Evolutionary conservation across 2,888 invertebrate species (phyloP), one percentile per base, ranked within the genome.

Genomic region (Chrysina gloriosa): DNA sequence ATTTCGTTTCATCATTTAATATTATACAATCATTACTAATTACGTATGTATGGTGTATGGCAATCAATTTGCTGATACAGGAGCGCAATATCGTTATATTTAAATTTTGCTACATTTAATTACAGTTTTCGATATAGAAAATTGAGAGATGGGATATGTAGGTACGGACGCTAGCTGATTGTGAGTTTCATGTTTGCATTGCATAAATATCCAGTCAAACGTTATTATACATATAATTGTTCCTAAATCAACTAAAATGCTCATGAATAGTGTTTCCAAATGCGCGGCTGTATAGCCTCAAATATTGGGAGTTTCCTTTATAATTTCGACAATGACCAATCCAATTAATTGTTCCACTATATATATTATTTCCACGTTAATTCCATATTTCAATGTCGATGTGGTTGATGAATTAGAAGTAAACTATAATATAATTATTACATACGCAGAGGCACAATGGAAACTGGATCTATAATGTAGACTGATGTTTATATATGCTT

Each of bases 181-280:
- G n/a, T n/a, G n/a, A 63, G 63, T 63, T 67, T 67, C 34, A 29
- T 63, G 67, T 67, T 67, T 67, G 63, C 48, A 29, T 52, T 45
- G 45, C 25, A 54, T 63, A 68, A 66, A 66, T 66, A 66, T 66
- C 34, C 52, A 34, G 56, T 19, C 58, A 47, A 58, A 66, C 56
- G 66, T 66, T 66, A 66, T 61, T 66, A 66, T 56, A 58, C 66
- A 66, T 66, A 52, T 66, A 58, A 66, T 66, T 66, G 66, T 66
- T 66, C 34, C 36, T 66, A 66, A 66, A 66, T 66, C 58, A 58
- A 66, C 56, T 66, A 66, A 66, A 66, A 58, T 11, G 66, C 29
- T 58, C 66, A 45, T 58, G 45, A 58, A 66, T 47, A 14, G 56
- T 58, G 39, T 58, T 56, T 58, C 34, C 58, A 42, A 47, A 58